Percentiles rank a stretch among this genome's conserved stretches.
Conservation (phyloP, 2,888 invertebrate genomes). For the Caenorhabditis parvicauda region DNA sequence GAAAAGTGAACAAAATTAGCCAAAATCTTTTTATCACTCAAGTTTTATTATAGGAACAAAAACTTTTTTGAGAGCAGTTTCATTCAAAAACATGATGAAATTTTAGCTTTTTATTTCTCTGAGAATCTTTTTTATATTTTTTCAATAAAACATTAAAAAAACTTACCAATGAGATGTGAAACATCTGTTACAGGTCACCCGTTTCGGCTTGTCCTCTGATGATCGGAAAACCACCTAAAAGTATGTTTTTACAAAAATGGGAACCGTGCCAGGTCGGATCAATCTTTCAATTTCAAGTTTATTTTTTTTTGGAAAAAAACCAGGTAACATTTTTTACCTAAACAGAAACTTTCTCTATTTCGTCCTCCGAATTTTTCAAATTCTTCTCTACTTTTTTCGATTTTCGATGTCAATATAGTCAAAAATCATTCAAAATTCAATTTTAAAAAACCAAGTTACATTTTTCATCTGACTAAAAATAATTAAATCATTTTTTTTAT, state of each 20-base stretch:
- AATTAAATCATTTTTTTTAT: too few relatives aligned
- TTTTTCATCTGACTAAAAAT: too few relatives aligned
- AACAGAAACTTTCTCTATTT: background rate
- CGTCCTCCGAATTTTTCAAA: background rate
- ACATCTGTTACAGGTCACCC: constrained; percentile 84
- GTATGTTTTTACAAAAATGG: constrained; percentile 1
- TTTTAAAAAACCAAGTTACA: too few relatives aligned
- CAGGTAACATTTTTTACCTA: background rate
- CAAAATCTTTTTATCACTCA: too few relatives aligned
- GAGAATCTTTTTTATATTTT: background rate
- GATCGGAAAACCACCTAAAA: constrained; percentile 70
- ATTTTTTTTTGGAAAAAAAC: background rate
- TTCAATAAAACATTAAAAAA: constrained; percentile 2
- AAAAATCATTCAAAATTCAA: too few relatives aligned
- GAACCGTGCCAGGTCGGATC: background rate
- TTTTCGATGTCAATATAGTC: too few relatives aligned
- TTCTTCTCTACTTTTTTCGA: background rate
- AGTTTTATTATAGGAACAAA: too few relatives aligned
- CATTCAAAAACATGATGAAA: too few relatives aligned
- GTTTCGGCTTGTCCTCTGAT: constrained; percentile 78
- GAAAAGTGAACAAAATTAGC: background rate
- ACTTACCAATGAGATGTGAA: constrained; percentile 82
- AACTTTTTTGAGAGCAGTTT: too few relatives aligned
- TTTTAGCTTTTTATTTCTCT: background rate
- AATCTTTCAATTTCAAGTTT: background rate